Base-by-base conservation (phyloP, 2,113 vertebrate species). In the Hylia prasina region DNA sequence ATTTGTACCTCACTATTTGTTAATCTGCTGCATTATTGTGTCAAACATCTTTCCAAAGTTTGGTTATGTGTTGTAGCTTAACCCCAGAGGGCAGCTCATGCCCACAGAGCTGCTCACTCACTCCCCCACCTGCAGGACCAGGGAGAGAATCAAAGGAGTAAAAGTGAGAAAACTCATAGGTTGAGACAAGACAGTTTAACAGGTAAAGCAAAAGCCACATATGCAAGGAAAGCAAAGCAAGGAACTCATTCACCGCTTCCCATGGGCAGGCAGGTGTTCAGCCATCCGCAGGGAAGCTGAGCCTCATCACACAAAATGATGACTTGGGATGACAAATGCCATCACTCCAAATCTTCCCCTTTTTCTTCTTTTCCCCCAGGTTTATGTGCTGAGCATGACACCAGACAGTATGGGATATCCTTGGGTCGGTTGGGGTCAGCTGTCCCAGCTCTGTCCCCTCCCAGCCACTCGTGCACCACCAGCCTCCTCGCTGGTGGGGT, bases 401-500 rank as follows among this genome's bases (percentile, higher is more conserved):
- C 30, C 42, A 64, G 42, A 10, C 15, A 47, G 11, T 19, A 10
- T 27, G 31, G 25, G 16, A 40, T 25, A 63, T 64, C 25, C 25
- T 31, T 42, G 31, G 24, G 14, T 13, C 42, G 64, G 25, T 0
- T 35, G 31, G 76, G 42, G 13, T 80, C 42, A 42, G 50, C 31
- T 64, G 21, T 42, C 35, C 48, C 51, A 56, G 25, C 42, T 65
- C 33, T 58, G 27, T 51, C 18, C 37, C 22, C 30, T 73, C 27
- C 37, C 37, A 65, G 0, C 9, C 13, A 27, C 25, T 65, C 1
- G 1, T 33, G 50, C 15, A 64, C 4, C 15, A 7, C 11, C 31
- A 19, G 31, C 27, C 18, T 22, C 50, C 33, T 20, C 1, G 0
- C 27, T 58, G 37, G 6, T 44, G 18, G 13, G 15, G 30, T n/a